Conservation (phyloP, 2,888 invertebrate species). For the Phymatocera aterrima region DNA sequence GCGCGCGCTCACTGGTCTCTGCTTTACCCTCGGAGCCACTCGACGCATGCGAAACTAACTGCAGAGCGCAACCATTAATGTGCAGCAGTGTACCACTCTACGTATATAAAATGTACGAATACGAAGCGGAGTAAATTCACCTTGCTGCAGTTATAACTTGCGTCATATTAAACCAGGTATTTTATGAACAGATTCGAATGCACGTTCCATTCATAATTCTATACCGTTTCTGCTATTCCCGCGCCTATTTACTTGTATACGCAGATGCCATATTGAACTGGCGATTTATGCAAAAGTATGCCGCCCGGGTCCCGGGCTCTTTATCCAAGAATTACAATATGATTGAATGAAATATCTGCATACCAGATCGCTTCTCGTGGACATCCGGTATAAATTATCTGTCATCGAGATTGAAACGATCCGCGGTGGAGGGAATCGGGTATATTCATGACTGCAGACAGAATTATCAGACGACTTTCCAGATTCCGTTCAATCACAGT, state of each 20-base stretch:
- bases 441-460: too few relatives aligned
- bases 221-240: background rate
- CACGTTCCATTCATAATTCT: background rate
- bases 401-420: background rate
- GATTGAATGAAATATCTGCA: background rate
- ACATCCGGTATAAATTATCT: background rate
- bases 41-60: too few relatives aligned
- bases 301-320: conserved; percentile 1
- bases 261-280: background rate
- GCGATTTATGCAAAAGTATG: background rate
- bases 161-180: too few relatives aligned
- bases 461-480: too few relatives aligned
- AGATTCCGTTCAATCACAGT: too few relatives aligned
- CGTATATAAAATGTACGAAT: background rate
- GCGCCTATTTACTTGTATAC: background rate
- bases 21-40: too few relatives aligned
- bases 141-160: background rate
- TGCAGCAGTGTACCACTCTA: too few relatives aligned
- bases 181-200: background rate
- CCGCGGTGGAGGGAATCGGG: background rate
- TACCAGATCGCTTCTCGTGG: background rate
- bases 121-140: background rate
- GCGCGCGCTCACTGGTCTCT: too few relatives aligned
- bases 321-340: conserved; percentile 1
- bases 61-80: too few relatives aligned